Conservation (phyloP, 2,797 vertebrate genomes). For the Centropyge bicolor region DNA sequence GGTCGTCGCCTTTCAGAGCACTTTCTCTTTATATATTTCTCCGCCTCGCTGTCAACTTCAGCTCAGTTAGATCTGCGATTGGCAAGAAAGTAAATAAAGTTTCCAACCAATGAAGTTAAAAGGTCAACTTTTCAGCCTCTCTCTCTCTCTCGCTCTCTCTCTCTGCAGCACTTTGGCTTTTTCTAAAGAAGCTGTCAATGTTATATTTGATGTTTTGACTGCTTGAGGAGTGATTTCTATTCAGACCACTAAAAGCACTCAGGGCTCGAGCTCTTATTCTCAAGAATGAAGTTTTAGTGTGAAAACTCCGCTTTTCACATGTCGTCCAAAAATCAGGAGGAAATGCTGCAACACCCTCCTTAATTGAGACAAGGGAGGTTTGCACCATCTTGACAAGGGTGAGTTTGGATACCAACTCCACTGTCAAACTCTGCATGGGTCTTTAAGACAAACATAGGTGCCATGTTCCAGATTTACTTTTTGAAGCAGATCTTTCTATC, state of each 20-base stretch:
- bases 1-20: not conserved
- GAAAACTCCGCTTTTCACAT: not conserved
- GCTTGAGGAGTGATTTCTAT: constrained; percentile 11
- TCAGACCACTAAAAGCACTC: constrained; percentile 14
- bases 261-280: constrained; percentile 1
- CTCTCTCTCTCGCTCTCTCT: not conserved
- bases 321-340: not conserved
- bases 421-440: not conserved
- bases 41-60: constrained; percentile 22
- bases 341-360: not conserved
- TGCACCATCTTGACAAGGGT: not conserved
- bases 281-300: not conserved
- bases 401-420: not conserved
- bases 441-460: not conserved
- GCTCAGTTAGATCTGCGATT: constrained; percentile 1
- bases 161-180: constrained; percentile 25
- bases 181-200: constrained; percentile 53
- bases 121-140: constrained; percentile 48
- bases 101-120: constrained; percentile 36
- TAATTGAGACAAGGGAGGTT: not conserved
- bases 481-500: no score
- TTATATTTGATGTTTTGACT: constrained; percentile 42
- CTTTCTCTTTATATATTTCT: constrained; percentile 14
- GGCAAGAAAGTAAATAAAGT: constrained; percentile 37
- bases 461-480: no score